These are phyloP conservation scores for Dicaeum eximium DNA, from an alignment of 2,113 vertebrate species.

Conservation along the genomic window DNA sequence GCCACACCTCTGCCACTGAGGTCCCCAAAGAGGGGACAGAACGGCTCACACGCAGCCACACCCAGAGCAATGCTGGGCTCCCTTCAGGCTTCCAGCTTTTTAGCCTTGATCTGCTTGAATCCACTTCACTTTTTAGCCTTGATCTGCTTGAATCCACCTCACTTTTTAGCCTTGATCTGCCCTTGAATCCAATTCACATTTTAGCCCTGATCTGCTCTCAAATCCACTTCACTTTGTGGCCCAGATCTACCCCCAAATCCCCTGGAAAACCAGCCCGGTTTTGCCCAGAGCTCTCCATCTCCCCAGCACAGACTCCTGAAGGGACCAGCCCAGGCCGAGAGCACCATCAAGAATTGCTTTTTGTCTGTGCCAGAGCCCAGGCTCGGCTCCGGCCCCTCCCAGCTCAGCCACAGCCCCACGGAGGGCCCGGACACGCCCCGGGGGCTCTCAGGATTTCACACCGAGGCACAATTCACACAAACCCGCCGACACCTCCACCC, in stretches of 20 bases:
- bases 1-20: background rate
- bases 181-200: too few relatives aligned
- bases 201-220: background rate
- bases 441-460: background rate
- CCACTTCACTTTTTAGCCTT: background rate
- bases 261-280: background rate
- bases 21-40: background rate
- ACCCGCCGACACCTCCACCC: too few relatives aligned
- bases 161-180: background rate
- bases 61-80: background rate
- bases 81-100: background rate
- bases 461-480: background rate
- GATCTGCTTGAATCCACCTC: background rate
- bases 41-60: background rate
- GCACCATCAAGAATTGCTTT: background rate
- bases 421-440: accelerated
- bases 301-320: background rate
- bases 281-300: background rate
- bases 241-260: background rate
- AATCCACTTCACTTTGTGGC: background rate
- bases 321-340: background rate
- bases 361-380: background rate
- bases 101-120: background rate
- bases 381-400: background rate
- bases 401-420: background rate